These are phyloP conservation scores for Orthonevra nobilis DNA, from an alignment of 2,888 invertebrate species.

Conservation along the genomic window DNA sequence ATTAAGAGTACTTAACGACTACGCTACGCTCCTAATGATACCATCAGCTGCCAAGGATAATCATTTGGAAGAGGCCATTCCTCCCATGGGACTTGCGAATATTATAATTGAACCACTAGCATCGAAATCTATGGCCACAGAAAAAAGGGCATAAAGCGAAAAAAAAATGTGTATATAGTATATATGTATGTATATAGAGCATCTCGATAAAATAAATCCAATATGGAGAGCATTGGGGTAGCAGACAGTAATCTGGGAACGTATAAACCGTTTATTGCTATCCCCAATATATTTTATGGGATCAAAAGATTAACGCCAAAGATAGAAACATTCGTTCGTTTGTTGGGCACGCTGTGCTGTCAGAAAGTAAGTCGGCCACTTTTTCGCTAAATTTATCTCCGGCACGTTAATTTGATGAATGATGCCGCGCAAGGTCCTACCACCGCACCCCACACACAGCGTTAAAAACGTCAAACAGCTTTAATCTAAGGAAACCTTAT, in stretches of 20 bases:
- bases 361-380: conserved; percentile 65
- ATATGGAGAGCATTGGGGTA: conserved; percentile 52
- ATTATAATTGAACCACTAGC: conserved; percentile 54
- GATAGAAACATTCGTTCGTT: conserved; percentile 57
- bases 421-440: not conserved
- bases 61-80: conserved; percentile 31
- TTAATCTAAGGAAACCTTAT: not conserved
- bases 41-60: conserved; percentile 52
- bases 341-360: conserved; percentile 33
- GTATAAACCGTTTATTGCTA: conserved; percentile 68
- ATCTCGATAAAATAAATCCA: conserved; percentile 61
- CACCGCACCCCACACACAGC: not conserved
- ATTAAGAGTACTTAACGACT: conserved; percentile 68
- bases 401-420: conserved; percentile 65
- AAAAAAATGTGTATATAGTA: no score
- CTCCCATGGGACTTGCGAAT: conserved; percentile 12
- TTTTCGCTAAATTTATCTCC: conserved; percentile 65
- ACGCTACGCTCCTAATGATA: conserved; percentile 51
- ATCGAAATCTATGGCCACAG: conserved; percentile 3
- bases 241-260: conserved; percentile 42
- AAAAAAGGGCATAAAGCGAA: not conserved
- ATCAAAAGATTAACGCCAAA: conserved; percentile 69
- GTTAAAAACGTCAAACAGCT: not conserved
- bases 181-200: no score
- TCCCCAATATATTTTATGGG: conserved; percentile 68